phyloP scores from a whole-genome alignment of 2,113 vertebrate genomes.

The Malaclemys terrapin region DNA sequence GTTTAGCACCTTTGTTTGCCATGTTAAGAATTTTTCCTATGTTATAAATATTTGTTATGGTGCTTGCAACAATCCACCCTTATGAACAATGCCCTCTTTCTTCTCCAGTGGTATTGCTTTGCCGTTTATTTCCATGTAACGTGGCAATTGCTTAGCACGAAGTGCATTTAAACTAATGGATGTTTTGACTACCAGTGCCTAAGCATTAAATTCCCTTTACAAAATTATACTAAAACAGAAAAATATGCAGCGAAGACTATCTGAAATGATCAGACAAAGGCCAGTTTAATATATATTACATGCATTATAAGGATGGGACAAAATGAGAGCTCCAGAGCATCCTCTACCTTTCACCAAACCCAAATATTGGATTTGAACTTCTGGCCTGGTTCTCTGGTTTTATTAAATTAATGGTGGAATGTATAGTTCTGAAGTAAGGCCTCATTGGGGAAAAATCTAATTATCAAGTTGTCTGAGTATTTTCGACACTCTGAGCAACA shows the following conservation, averaged over 20 bases:
- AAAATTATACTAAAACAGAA: neutral
- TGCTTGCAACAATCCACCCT: neutral
- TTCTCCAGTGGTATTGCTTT: neutral
- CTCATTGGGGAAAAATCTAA: rapidly evolving
- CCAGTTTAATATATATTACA: neutral
- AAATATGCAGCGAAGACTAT: neutral
- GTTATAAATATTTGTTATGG: neutral
- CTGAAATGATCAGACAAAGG: neutral
- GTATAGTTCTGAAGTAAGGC: neutral
- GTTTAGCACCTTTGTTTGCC: neutral
- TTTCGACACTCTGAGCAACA: neutral
- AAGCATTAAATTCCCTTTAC: neutral
- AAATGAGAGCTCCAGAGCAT: neutral
- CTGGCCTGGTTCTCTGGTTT: neutral
- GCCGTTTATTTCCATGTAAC: neutral
- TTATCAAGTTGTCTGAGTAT: neutral
- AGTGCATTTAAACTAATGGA: neutral
- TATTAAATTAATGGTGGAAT: neutral
- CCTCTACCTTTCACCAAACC: neutral
- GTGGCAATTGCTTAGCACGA: neutral
- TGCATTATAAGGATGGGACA: neutral
- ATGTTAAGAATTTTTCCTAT: neutral
- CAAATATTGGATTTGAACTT: rapidly evolving
- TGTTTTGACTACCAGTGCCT: neutral
- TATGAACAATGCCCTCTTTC: neutral